Percentiles rank a stretch among this genome's conserved stretches.
Conservation (phyloP, 2,888 invertebrate genomes). For the Elegia similella region DNA sequence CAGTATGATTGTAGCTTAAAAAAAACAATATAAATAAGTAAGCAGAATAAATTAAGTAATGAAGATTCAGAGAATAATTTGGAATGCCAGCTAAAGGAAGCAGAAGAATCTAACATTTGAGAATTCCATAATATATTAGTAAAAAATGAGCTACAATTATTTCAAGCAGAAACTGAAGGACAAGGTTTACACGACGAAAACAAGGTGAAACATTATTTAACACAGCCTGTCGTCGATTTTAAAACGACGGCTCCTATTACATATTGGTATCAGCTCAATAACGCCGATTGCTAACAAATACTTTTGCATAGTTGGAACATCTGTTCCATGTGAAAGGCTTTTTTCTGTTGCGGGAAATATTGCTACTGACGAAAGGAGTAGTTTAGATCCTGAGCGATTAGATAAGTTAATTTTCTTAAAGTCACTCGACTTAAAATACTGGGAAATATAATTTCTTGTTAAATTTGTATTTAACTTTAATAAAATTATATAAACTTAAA, state of each 20-base stretch:
- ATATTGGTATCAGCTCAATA: slow-evolving; percentile 24
- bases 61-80: background rate
- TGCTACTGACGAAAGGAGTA: slow-evolving; percentile 30
- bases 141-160: too few species aligned
- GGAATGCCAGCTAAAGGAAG: background rate
- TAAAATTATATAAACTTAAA: background rate
- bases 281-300: slow-evolving; percentile 28
- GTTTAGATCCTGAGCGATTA: slow-evolving; percentile 30
- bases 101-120: background rate
- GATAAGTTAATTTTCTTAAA: slow-evolving; percentile 30
- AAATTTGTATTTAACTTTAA: background rate
- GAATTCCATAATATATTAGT: too few species aligned
- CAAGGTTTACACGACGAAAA: too few species aligned
- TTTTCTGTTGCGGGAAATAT: slow-evolving; percentile 32
- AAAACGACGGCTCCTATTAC: slow-evolving; percentile 28
- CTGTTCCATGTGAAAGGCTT: slow-evolving; percentile 31
- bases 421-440: slow-evolving; percentile 19
- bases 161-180: too few species aligned
- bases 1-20: slow-evolving; percentile 27
- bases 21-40: too few species aligned
- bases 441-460: slow-evolving; percentile 5
- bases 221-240: background rate
- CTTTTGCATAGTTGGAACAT: slow-evolving; percentile 31
- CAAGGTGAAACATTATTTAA: background rate
- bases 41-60: background rate